phyloP scores from a whole-genome alignment of 2,888 invertebrate species.

The Hypercompe scribonia region DNA sequence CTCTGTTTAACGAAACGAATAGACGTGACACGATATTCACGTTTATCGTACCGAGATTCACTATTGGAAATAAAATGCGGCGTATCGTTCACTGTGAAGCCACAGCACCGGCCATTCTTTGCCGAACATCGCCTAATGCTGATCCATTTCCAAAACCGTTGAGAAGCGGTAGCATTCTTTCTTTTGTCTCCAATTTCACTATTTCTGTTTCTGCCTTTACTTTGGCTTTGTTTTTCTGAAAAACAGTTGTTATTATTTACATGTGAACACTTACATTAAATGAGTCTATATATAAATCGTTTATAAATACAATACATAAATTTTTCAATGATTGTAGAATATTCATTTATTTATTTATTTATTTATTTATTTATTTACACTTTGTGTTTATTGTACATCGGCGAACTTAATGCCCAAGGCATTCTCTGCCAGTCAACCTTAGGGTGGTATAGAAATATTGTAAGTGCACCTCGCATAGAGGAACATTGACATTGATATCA shows the following conservation, averaged over 20 bases:
- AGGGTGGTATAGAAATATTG: too few species aligned
- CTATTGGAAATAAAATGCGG: slow-evolving; percentile 34
- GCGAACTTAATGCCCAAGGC: too few species aligned
- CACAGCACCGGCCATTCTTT: slow-evolving; percentile 81
- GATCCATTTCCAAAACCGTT: slow-evolving; percentile 80
- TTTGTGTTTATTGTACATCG: too few species aligned
- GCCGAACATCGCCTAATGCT: slow-evolving; percentile 76
- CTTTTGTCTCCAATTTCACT: slow-evolving; percentile 68
- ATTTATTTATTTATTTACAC: too few species aligned
- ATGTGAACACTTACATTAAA: slow-evolving; percentile 1
- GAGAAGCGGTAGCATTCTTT: slow-evolving; percentile 73
- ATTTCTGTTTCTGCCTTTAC: slow-evolving; percentile 64
- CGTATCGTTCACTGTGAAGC: slow-evolving; percentile 73
- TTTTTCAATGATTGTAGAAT: background rate
- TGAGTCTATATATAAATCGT: slow-evolving; percentile 20
- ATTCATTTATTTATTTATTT: too few species aligned
- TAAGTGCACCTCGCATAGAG: too few species aligned
- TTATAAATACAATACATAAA: slow-evolving; percentile 25
- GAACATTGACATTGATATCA: too few species aligned
- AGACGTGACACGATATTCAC: slow-evolving; percentile 42
- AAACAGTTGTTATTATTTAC: slow-evolving; percentile 10
- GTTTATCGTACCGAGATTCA: slow-evolving; percentile 39
- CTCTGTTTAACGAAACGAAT: slow-evolving; percentile 37
- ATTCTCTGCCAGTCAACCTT: too few species aligned
- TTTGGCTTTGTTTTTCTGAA: slow-evolving; percentile 62